Evolutionary conservation across 2,797 vertebrate genomes (phyloP).

Genomic region (Harpagifer antarcticus): DNA sequence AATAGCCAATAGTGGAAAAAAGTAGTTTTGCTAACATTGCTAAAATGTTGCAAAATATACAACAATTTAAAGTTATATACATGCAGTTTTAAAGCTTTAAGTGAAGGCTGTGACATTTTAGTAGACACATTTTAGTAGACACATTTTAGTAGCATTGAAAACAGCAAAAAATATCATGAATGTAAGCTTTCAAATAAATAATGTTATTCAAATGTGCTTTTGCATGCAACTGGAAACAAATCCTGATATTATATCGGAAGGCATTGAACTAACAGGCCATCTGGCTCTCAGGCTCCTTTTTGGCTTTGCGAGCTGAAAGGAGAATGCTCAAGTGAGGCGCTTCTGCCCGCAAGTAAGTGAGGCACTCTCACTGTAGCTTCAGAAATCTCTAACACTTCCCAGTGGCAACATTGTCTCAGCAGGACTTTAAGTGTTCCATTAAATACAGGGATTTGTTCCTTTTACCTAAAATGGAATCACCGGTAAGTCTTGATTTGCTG

Average conservation of each 20-base stretch:
- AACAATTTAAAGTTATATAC: background rate
- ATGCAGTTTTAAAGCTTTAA: background rate
- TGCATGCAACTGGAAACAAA: conserved; percentile 7
- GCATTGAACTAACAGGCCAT: conserved; percentile 24
- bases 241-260: conserved; percentile 10
- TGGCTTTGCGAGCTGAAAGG: conserved; percentile 19
- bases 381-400: conserved; percentile 33
- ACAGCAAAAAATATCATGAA: background rate
- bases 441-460: conserved; percentile 64
- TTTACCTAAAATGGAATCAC: conserved; percentile 65
- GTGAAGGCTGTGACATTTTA: background rate
- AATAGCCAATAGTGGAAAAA: background rate
- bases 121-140: background rate
- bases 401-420: conserved; percentile 61
- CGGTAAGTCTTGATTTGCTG: conserved; percentile 56
- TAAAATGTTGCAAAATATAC: background rate
- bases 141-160: conserved; percentile 10
- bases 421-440: conserved; percentile 63
- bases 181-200: conserved; percentile 4
- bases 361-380: conserved; percentile 18
- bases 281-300: conserved; percentile 29
- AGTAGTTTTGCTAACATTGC: background rate
- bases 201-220: background rate
- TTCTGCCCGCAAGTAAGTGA: conserved; percentile 17
- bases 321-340: conserved; percentile 3